Evolutionary conservation across 2,888 invertebrate genomes (phyloP).

Genomic region (Colostygia pectinataria): DNA sequence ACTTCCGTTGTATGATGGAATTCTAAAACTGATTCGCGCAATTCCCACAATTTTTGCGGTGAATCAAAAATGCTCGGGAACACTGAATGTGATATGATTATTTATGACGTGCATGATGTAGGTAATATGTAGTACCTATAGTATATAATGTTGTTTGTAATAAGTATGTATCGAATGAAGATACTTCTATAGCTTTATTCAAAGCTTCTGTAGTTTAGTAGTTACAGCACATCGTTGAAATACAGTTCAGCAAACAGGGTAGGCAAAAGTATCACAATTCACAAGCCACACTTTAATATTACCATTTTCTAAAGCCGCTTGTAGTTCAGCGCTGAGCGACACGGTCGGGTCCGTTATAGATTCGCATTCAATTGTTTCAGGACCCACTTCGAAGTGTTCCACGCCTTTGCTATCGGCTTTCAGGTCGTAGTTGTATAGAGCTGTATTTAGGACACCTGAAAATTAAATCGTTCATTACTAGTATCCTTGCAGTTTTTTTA

Average conservation of each 20-base stretch:
- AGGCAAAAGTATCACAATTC: too few relatives aligned
- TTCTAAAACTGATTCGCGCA: constrained; percentile 24
- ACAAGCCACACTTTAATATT: too few relatives aligned
- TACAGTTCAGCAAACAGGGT: too few relatives aligned
- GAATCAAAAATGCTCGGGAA: constrained; percentile 1
- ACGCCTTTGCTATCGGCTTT: constrained; percentile 47
- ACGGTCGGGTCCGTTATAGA: constrained; percentile 47
- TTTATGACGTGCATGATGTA: too few relatives aligned
- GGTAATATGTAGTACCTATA: too few relatives aligned
- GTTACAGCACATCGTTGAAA: too few relatives aligned
- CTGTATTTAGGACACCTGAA: constrained; percentile 54
- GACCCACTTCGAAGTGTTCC: constrained; percentile 61
- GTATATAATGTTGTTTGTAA: too few relatives aligned
- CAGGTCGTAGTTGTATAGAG: constrained; percentile 57
- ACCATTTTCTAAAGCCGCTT: constrained; percentile 48
- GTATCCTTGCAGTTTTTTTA: not conserved
- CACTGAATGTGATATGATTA: not conserved
- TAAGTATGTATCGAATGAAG: too few relatives aligned
- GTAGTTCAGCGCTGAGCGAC: constrained; percentile 41
- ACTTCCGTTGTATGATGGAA: constrained; percentile 27
- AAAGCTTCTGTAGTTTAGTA: too few relatives aligned
- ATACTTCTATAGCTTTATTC: too few relatives aligned
- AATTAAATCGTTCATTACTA: constrained; percentile 9
- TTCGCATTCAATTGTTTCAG: constrained; percentile 60
- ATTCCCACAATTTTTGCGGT: constrained; percentile 13